Conservation (phyloP, 2,797 vertebrate genomes). For the Fratercula arctica region DNA sequence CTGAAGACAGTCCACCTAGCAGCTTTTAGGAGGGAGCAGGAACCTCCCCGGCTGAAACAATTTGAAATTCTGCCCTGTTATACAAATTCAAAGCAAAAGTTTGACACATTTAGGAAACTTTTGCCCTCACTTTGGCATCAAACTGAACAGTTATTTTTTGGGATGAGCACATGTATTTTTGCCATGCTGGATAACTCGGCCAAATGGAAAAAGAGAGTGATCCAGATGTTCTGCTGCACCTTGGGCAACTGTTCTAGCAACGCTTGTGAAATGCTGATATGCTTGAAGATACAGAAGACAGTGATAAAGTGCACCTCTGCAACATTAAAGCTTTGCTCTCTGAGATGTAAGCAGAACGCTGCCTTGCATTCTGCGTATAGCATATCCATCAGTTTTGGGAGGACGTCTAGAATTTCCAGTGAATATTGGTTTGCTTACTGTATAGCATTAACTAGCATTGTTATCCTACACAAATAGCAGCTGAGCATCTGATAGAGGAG, state of each 20-base stretch:
- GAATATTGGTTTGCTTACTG: background rate
- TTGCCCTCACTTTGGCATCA: background rate
- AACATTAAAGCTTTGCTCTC: background rate
- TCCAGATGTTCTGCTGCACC: slow-evolving; percentile 5
- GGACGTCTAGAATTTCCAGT: background rate
- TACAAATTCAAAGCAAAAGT: background rate
- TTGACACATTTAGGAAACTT: slow-evolving; percentile 2
- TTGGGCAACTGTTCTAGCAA: background rate
- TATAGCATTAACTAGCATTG: background rate
- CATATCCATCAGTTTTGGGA: background rate
- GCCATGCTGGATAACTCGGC: background rate
- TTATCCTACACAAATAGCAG: background rate
- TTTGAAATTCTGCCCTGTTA: background rate
- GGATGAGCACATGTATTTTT: background rate
- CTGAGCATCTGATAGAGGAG: background rate
- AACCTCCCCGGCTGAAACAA: background rate
- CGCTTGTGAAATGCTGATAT: background rate
- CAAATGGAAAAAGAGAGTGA: background rate
- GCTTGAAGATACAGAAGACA: background rate
- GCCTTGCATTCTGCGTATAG: background rate
- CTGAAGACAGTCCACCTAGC: background rate
- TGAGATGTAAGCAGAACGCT: background rate
- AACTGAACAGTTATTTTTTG: background rate
- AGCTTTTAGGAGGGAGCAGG: background rate
- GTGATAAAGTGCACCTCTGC: background rate